Evolutionary conservation across 2,888 invertebrate species (phyloP).

Genomic region (Diaperis boleti): DNA sequence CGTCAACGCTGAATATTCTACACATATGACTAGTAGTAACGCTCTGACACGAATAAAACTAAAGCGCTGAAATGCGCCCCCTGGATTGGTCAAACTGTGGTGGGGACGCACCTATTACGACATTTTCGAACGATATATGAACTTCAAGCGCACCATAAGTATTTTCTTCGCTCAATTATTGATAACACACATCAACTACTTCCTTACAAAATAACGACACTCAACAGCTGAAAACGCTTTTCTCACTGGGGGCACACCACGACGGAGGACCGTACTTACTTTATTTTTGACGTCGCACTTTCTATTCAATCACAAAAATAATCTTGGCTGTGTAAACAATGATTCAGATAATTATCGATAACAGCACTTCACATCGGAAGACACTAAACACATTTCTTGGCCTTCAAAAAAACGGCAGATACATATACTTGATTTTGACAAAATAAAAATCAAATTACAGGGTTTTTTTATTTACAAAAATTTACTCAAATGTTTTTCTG

Average conservation of each 20-base stretch:
- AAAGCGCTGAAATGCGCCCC: constrained; percentile 56
- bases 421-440: too few relatives aligned
- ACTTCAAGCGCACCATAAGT: constrained; percentile 19
- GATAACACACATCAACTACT: not conserved
- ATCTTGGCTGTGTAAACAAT: too few relatives aligned
- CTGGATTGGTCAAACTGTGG: constrained; percentile 57
- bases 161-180: constrained; percentile 27
- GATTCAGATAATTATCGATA: too few relatives aligned
- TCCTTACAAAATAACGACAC: constrained; percentile 6
- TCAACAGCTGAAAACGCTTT: constrained; percentile 7
- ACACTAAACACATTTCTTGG: too few relatives aligned
- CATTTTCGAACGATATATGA: constrained; percentile 30
- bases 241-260: constrained; percentile 11
- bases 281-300: not conserved
- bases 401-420: too few relatives aligned
- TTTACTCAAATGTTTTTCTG: too few relatives aligned
- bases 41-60: constrained; percentile 54
- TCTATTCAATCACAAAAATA: not conserved
- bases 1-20: constrained; percentile 47
- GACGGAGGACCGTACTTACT: constrained; percentile 6
- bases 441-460: too few relatives aligned
- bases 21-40: constrained; percentile 53
- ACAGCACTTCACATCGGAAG: too few relatives aligned
- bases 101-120: constrained; percentile 52
- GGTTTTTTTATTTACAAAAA: too few relatives aligned